phyloP scores from a whole-genome alignment of 2,888 invertebrate genomes.

The Lasioglossum leucozonium region DNA sequence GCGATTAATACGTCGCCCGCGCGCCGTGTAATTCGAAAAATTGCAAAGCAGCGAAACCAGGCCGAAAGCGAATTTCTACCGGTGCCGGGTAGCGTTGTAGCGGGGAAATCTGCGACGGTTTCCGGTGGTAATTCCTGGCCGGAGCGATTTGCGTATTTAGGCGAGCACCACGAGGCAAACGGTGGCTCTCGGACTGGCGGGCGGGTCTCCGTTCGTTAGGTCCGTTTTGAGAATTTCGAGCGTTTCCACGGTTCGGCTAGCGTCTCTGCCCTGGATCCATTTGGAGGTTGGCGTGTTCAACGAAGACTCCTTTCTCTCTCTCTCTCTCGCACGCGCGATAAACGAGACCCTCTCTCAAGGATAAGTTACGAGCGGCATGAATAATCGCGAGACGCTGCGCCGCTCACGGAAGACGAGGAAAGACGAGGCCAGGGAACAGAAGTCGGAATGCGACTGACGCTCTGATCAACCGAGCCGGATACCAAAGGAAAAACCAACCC shows the following conservation, averaged over 20 bases:
- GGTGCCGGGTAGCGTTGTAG: neutral
- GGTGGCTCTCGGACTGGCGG: neutral
- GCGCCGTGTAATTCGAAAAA: neutral
- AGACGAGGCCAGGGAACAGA: neutral
- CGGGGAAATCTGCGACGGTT: neutral
- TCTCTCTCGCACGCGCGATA: neutral
- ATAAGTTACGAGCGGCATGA: slow-evolving; percentile 7
- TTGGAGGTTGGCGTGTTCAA: neutral
- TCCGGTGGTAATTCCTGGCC: neutral
- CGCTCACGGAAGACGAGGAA: neutral
- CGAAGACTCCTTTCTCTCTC: neutral
- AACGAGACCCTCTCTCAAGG: slow-evolving; percentile 23
- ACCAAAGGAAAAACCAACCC: neutral
- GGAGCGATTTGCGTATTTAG: slow-evolving; percentile 5
- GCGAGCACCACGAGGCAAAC: neutral
- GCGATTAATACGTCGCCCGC: neutral
- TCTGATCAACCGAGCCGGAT: neutral
- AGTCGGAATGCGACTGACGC: neutral
- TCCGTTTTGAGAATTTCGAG: neutral
- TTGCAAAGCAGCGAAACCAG: neutral
- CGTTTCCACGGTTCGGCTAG: neutral
- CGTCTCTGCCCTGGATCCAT: neutral
- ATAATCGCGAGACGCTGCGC: slow-evolving; percentile 30
- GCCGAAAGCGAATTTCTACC: neutral
- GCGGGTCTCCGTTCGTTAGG: slow-evolving; percentile 15